Evolutionary conservation across 2,888 invertebrate genomes (phyloP), one percentile per base, ranked within the genome.

Genomic region (Plagiodera versicolora): DNA sequence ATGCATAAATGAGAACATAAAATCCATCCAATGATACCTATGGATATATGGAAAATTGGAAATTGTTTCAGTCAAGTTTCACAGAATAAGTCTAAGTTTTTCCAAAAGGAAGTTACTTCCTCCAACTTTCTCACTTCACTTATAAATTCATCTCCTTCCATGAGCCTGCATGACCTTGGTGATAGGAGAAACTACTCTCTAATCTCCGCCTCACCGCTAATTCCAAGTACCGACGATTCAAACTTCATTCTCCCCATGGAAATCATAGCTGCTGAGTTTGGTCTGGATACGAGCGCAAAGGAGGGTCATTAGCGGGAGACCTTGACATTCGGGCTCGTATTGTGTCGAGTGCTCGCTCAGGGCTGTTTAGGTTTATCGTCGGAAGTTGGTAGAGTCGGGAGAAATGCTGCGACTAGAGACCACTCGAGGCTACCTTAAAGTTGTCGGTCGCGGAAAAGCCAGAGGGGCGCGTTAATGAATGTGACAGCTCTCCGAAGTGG

Each of bases 351-450:
- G n/a, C 14, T 24, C 14, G 24, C 53, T 24, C 53, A 8, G 44
- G 20, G 44, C 39, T 53, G 35, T 53, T 53, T 44, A 53, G 24
- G 53, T 44, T 53, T 53, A 53, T 53, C 44, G 53, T 53, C 35
- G 44, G 19, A 44, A 53, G 44, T 45, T n/a, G 53, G 44, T 11
- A 14, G 39, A 39, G 39, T 39, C 11, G 39, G 39, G 39, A 39
- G 39, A 14, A 14, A 39, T 10, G 14, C 39, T 3, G 39, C 39
- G 39, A 39, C 39, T 14, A 6, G 39, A 39, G 39, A 39, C 14
- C 11, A 14, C 39, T 39, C 39, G 39, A 39, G 14, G 14, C 3
- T 4, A 39, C 39, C 39, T 39, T 11, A 39, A 39, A 39, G 39
- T 39, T 39, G 39, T 39, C 39, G 39, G 39, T 14, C 39, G 39